Conservation (phyloP, 1,140 invertebrate genomes). For the Drosophila subpulchrella region DNA sequence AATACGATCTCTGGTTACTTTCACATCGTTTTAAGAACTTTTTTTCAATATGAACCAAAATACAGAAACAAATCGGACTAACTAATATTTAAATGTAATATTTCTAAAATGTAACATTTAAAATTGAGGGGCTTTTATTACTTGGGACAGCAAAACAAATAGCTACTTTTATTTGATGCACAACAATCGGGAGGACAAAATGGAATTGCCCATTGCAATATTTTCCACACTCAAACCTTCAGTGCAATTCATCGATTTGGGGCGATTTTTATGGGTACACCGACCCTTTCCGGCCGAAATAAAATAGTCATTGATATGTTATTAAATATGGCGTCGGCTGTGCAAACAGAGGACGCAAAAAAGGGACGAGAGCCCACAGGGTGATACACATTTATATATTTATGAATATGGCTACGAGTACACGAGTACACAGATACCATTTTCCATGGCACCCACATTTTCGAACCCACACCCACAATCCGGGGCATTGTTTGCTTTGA, state of each 20-base stretch:
- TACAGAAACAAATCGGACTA: too few species aligned
- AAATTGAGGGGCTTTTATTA: too few species aligned
- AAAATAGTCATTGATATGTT: conserved; percentile 75
- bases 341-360: conserved; percentile 42
- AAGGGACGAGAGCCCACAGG: conserved; percentile 27
- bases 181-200: neutral
- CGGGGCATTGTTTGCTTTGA: conserved; percentile 74
- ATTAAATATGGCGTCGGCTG: conserved; percentile 72
- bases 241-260: conserved; percentile 20
- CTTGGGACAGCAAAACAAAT: neutral
- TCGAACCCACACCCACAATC: conserved; percentile 11
- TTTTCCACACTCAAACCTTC: conserved; percentile 1
- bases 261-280: neutral
- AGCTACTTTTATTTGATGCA: neutral
- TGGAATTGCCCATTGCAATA: conserved; percentile 17
- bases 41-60: too few species aligned
- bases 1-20: too few species aligned
- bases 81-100: too few species aligned
- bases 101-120: too few species aligned
- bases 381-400: conserved; percentile 37
- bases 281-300: conserved; percentile 19
- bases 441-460: neutral
- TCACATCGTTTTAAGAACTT: too few species aligned
- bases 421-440: conserved; percentile 11
- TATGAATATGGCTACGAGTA: conserved; percentile 29